Base-by-base conservation (phyloP, 2,888 invertebrate genomes). In the Nymphalis urticae region DNA sequence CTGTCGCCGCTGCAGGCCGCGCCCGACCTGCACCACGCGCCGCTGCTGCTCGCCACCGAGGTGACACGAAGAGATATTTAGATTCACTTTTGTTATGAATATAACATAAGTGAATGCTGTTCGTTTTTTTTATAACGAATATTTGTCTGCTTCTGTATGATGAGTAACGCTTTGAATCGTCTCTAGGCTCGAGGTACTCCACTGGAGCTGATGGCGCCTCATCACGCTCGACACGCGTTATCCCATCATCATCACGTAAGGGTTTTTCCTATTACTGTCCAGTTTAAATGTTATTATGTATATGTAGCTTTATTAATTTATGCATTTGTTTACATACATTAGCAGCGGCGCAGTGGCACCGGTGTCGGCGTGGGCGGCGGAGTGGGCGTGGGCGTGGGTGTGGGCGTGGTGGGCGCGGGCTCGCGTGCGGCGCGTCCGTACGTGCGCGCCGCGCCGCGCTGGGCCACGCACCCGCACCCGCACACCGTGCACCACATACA, bases 361-460 rank as follows among this genome's bases (percentile, higher is more conserved):
- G 80, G 80, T 50, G 79, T 77, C 64, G 81, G 79, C 61, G 79
- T 73, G 67, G 77, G 81, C 65, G 80, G 79, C 61, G 81, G 74
- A 42, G 75, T 74, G 54, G 79, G 78, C 8, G 81, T 77, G 47
- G 81, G 79, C 58, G 81, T 77, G 66, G 82, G 82, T 69, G 82
- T 79, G 72, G 81, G 82, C 68, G 82, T 81, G 60, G 82, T 82
- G 75, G 80, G 80, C 4, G 76, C 80, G 24, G 78, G 77, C n/a
- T 76, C 82, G 10, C 81, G 85, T 0, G 82, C 81, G 51, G 80
- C 85, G 47, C 82, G 88, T 16, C 86, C 86, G 10, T 89, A 93
- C 81, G 93, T 93, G 78, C 90, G 94, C 19, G 96, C 96, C 76
- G 96, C 96, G 66, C 96, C 96, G 56, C 94, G 95, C 72, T 96